Base-by-base conservation (phyloP, 1,140 invertebrate species). In the Hyles vespertilio region DNA sequence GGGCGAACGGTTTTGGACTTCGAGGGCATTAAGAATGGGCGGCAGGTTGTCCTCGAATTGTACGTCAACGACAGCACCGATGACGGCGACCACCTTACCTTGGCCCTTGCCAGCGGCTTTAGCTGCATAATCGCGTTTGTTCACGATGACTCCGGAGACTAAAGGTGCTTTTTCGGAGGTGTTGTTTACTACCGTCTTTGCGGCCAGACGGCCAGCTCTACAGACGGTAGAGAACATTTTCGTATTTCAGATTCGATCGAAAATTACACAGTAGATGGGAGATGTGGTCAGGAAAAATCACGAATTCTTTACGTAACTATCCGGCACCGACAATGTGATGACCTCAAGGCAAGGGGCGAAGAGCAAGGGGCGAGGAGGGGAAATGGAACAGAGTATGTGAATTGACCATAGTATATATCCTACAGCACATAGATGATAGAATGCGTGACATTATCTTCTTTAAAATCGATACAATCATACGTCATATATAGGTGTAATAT, bases 1-100 rank as follows among this genome's bases (percentile, higher is more conserved):
- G 3, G 93, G 93, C 45, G 88, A 86, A 69, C 92, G 84, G 67
- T 87, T 83, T 51, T 87, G 80, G 2, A 99, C 98, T 85, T 99
- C 98, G 69, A 99, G 91, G 44, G 98, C 97, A 92, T 99, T 99
- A 45, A 99, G 93, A 90, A 99, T 99, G 57, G 98, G 96, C 56
- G 98, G 98, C 56, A 99, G 92, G 60, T 93, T 92, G 73, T 98
- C 97, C 65, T 99, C 98, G 79, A 99, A 99, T 88, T 99, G 98
- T 10, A 99, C 98, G 82, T 99, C 98, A 10, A 99, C 98, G 65
- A 99, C 98, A 81, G 98, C 98, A 94, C 98, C 98, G 89, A 99
- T 99, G 11, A 99, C 98, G 56, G 98, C 98, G 5, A 99, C 97
- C 61, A 97, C 92, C 80, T 92, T 94, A 58, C 95, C 95, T 72